Conservation (phyloP, 30 jellyfish, hydroid and myxozoan species). For the Hydra vulgaris region DNA sequence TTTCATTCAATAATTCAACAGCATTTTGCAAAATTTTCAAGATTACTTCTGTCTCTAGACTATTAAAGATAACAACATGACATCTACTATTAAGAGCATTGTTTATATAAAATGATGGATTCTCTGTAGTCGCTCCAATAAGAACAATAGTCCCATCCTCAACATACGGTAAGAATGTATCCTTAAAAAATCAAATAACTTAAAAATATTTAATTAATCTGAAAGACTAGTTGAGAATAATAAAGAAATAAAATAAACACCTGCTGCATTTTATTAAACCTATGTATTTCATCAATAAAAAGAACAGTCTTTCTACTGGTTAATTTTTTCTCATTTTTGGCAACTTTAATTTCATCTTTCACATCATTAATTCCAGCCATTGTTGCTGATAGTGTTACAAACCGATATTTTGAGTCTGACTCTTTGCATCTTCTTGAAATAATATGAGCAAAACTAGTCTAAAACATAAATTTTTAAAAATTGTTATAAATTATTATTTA, state of each 20-base stretch:
- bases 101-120: constrained; percentile 87
- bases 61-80: constrained; percentile 45
- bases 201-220: neutral
- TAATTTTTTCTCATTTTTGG: constrained; percentile 62
- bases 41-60: constrained; percentile 33
- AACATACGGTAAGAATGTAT: constrained; percentile 72
- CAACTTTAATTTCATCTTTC: constrained; percentile 68
- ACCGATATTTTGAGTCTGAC: constrained; percentile 34
- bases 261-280: constrained; percentile 89
- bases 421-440: constrained; percentile 49
- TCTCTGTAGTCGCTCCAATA: constrained; percentile 94
- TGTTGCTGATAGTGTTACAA: constrained; percentile 78
- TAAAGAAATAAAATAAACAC: constrained; percentile 1
- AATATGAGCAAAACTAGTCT: constrained; percentile 71
- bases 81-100: constrained; percentile 80
- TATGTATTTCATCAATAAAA: constrained; percentile 85
- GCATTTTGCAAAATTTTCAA: constrained; percentile 36
- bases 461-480: neutral
- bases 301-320: constrained; percentile 60
- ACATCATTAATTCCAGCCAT: constrained; percentile 67
- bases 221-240: neutral
- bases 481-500: too few relatives aligned
- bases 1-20: constrained; percentile 21
- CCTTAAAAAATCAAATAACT: constrained; percentile 25
- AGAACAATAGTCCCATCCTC: constrained; percentile 89